Evolutionary conservation across 2,888 invertebrate genomes (phyloP), one percentile per base, ranked within the genome.

Genomic region (Eugnorisma glareosa): DNA sequence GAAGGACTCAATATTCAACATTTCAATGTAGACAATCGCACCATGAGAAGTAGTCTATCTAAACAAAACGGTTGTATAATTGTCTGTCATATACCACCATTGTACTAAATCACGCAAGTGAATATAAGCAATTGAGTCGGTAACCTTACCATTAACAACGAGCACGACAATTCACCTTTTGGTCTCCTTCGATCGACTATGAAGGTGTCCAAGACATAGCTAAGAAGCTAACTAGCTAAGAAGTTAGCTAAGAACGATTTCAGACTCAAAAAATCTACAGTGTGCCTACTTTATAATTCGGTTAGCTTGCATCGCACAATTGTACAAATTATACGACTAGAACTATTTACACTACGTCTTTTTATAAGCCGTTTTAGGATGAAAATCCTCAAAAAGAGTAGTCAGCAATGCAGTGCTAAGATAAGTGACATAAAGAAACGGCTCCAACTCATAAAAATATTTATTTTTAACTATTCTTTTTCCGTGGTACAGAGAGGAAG

Each of bases 101-200:
- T 72, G 66, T 57, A 51, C 59, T 35, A 10, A 69, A 66, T 75
- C 80, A 84, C 69, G 80, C 71, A 40, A 79, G 35, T 24, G 43
- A 40, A 68, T 75, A 67, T 84, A 75, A 86, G 88, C 86, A 88
- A 91, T 90, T 92, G 90, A 92, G 87, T 86, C 82, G 86, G 88
- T 92, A 93, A 93, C 93, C 94, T 94, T 94, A 94, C 89, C 89
- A 81, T 92, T 93, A 93, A 92, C 92, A 91, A 18, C 90, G 90
- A 91, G 87, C 94, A 94, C 93, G 93, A 93, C 91, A 82, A 82
- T 83, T 70, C 67, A 93, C 91, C 78, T 85, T 83, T 72, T 64
- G 70, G 72, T 54, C 79, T 81, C 89, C 77, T 83, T 79, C 79
- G 73, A 51, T 51, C 40, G 31, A 51, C n/a, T 40, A 18, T 11